Base-by-base conservation (phyloP, 2,888 invertebrate species). In the Trissoscelio sp. region DNA sequence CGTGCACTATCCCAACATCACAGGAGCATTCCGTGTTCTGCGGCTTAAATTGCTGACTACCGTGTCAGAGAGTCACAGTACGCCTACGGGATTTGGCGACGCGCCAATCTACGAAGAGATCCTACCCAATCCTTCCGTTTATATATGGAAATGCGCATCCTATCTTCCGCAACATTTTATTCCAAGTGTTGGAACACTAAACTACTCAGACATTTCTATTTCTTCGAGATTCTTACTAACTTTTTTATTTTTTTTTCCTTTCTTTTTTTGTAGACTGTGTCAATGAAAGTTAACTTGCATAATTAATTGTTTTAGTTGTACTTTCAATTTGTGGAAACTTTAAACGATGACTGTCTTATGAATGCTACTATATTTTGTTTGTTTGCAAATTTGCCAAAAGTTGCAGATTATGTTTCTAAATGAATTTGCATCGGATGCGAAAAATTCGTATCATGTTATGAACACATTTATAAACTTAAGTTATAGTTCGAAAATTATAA, bases 31-130 rank as follows among this genome's bases (percentile, higher is more conserved):
- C 42, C 20, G 67, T 73, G 44, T 48, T 66, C 64, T 39, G 60
- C 57, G 77, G 83, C 75, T 82, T 82, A 86, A 87, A 87, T 87
- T 86, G 86, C 85, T 85, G 87, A 87, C 85, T 87, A 83, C 80
- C 70, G 73, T 79, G 82, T 83, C 81, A 81, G 77, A 81, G 81
- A 80, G 74, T 80, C 83, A 74, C 78, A 69, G 74, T 48, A 44
- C 39, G 57, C 74, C 72, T 42, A 74, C 53, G 73, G 70, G 73
- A 73, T 51, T 80, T 85, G 85, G 84, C 84, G 75, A 39, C 42
- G 64, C 57, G 83, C 84, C 84, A 85, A 81, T 73, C 51, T 67
- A 70, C 53, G 42, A 53, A 39, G 81, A 66, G 80, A 82, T 79
- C 62, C 55, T 39, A n/a, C 22, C 75, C 83, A 79, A 81, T 83